A percentile compares a stretch with the other conserved stretches of the same genome.
Conservation (phyloP, 2,888 invertebrate species). For the Hermaeophaga mercurialis region DNA sequence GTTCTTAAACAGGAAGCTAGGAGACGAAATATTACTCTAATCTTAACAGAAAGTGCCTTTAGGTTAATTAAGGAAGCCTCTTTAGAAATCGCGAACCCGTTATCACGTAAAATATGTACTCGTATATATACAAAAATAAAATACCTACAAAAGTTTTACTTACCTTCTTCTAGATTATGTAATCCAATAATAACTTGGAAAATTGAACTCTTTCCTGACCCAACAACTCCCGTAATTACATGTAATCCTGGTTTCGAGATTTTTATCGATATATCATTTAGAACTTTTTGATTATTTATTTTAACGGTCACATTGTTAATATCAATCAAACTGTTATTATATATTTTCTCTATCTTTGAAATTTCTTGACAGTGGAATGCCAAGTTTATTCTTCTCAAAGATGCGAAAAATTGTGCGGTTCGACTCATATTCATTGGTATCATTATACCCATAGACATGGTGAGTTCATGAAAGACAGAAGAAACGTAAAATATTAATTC, state of each 20-base stretch:
- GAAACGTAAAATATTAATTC: conserved; percentile 38
- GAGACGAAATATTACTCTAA: too few relatives aligned
- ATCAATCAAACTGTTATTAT: conserved; percentile 25
- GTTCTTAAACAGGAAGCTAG: too few relatives aligned
- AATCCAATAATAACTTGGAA: conserved; percentile 55
- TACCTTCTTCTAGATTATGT: conserved; percentile 51
- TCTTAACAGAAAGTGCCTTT: too few relatives aligned
- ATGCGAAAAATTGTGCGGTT: conserved; percentile 36
- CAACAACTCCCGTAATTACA: conserved; percentile 68
- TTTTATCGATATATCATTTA: conserved; percentile 55
- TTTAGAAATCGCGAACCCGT: too few relatives aligned
- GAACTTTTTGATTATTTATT: conserved; percentile 45
- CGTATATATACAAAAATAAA: too few relatives aligned
- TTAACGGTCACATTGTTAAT: conserved; percentile 26
- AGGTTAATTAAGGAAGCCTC: too few relatives aligned
- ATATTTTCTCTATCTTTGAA: conserved; percentile 10
- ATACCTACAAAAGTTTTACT: neutral
- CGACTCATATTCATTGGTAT: conserved; percentile 36
- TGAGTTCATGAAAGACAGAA: conserved; percentile 30
- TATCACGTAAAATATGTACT: too few relatives aligned
- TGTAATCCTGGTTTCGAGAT: conserved; percentile 55
- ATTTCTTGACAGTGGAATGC: conserved; percentile 33
- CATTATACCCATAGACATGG: conserved; percentile 32
- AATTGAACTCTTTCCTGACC: conserved; percentile 64
- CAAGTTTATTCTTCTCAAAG: conserved; percentile 33